These are phyloP conservation scores for Ochlodes sylvanus DNA, from an alignment of 2,888 invertebrate genomes.

Conservation along the genomic window DNA sequence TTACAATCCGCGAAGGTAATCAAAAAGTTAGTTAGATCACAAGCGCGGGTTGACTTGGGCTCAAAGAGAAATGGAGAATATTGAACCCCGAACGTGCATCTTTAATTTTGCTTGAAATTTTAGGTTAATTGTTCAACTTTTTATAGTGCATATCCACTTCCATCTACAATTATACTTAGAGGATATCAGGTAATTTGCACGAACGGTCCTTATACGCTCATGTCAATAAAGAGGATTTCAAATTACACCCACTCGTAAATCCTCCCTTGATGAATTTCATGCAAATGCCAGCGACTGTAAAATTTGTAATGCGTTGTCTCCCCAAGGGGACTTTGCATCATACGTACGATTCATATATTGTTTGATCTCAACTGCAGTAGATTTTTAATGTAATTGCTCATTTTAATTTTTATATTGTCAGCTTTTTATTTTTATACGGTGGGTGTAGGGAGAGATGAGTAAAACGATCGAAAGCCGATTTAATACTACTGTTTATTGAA, in stretches of 20 bases:
- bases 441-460: too few species aligned
- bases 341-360: conserved; percentile 44
- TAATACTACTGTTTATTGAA: too few species aligned
- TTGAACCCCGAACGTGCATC: too few species aligned
- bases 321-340: conserved; percentile 18
- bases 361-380: conserved; percentile 44
- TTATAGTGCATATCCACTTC: not conserved
- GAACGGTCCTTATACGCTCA: conserved; percentile 41
- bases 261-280: conserved; percentile 61
- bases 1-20: too few species aligned
- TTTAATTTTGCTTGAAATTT: not conserved
- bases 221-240: conserved; percentile 53
- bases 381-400: conserved; percentile 39
- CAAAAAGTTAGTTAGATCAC: too few species aligned
- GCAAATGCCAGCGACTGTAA: conserved; percentile 59
- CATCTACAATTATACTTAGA: not conserved
- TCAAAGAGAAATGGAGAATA: too few species aligned
- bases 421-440: too few species aligned
- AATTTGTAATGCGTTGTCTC: conserved; percentile 50
- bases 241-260: conserved; percentile 60
- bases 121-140: too few species aligned
- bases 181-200: conserved; percentile 8
- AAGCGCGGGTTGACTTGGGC: too few species aligned
- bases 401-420: conserved; percentile 25
- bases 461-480: too few species aligned